Percentiles rank a stretch among this genome's conserved stretches.
These are phyloP conservation scores for Polypterus senegalus DNA, from an alignment of 2,113 vertebrate species.

Conservation along the genomic window DNA sequence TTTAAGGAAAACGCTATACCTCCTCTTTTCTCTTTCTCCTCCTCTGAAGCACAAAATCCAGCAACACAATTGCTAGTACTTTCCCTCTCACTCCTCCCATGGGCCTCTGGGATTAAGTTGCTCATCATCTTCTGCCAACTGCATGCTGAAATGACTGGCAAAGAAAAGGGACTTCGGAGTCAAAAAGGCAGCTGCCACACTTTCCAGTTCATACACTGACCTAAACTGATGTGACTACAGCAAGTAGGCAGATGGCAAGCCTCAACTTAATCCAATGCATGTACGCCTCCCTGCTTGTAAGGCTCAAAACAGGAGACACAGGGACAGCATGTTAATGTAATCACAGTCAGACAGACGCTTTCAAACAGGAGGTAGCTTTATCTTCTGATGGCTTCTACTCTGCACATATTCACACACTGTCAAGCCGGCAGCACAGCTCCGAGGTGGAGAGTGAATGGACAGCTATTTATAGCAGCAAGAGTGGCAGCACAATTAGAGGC, in stretches of 20 bases:
- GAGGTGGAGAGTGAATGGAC: constrained; percentile 3
- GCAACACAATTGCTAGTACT: too few species aligned
- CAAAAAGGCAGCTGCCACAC: neutral
- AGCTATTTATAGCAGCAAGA: constrained; percentile 24
- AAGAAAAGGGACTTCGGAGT: too few species aligned
- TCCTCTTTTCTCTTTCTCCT: too few species aligned
- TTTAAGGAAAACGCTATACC: too few species aligned
- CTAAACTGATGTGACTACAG: neutral
- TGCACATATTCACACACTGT: neutral
- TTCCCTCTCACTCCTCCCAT: too few species aligned
- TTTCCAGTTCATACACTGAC: neutral
- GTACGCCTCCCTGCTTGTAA: neutral
- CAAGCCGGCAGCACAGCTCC: constrained; percentile 1
- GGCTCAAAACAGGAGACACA: neutral
- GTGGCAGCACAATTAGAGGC: constrained; percentile 18
- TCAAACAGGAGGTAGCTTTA: neutral
- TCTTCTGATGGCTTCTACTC: neutral
- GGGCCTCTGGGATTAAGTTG: too few species aligned
- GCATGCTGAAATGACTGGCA: too few species aligned
- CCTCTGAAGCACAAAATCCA: too few species aligned
- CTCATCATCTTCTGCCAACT: too few species aligned
- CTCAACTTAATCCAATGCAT: neutral
- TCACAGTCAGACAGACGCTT: neutral
- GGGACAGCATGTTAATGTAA: neutral
- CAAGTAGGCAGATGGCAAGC: neutral